Base-by-base conservation (phyloP, 1,140 invertebrate genomes). In the Calephelis nemesis region DNA sequence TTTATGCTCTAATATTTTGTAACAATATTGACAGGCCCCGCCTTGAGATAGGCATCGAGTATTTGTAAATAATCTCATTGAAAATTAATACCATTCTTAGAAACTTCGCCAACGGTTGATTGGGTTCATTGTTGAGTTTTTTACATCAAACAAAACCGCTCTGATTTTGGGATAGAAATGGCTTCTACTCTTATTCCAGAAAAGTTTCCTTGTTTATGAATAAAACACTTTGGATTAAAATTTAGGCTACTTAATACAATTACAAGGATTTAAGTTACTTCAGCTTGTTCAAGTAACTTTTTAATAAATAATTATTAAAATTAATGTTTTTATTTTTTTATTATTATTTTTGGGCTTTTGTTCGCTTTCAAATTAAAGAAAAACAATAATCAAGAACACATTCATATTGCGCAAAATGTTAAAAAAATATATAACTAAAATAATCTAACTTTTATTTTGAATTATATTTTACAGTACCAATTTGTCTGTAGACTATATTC, bases 31-130 rank as follows among this genome's bases (percentile, higher is more conserved):
- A 91, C 87, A 87, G 86, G 52, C 19, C 64, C 64, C 40, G 64
- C 64, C 64, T 45, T 42, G 30, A 52, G 63, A 69, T 79, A 72
- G 48, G 52, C 47, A 74, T 87, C 69, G 81, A 83, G 84, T 78
- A 87, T 87, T 89, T 88, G 85, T 88, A 90, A 88, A 89, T 91
- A 90, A 90, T 87, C 83, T 83, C 72, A 88, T 91, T 88, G 81
- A 88, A 89, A 86, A 90, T 87, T 87, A 87, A 88, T 86, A 83
- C 80, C 58, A 79, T 85, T 84, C 80, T 81, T 70, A 74, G 76
- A 67, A 77, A 77, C 74, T 74, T 77, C 76, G 64, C 64, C 62
- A 62, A 67, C 73, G 78, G 52, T 76, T 91, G 88, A 91, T 91
- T 91, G 84, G 76, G 58, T 73, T 75, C 72, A 88, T 91, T 91